Percentiles rank a stretch among this genome's conserved stretches.
Conservation (phyloP, 2,113 vertebrate genomes). For the Bagarius yarrelli region DNA sequence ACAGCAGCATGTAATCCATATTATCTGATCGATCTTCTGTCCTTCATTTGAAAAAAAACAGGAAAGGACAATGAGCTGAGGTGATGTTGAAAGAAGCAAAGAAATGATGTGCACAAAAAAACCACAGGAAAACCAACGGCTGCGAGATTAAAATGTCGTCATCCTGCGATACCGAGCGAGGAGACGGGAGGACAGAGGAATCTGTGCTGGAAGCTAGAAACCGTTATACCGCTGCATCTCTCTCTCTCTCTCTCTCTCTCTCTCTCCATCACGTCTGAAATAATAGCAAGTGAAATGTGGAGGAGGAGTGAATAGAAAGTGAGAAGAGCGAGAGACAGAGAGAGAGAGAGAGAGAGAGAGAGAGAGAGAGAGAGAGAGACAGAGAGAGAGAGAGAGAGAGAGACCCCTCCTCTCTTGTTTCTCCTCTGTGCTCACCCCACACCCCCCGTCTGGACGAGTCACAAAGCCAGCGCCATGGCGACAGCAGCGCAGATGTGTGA, state of each 20-base stretch:
- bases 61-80: conserved; percentile 30
- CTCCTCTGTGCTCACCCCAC: conserved; percentile 35
- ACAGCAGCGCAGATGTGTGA: conserved; percentile 14
- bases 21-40: conserved; percentile 14
- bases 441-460: conserved; percentile 23
- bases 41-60: not conserved
- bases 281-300: conserved; percentile 45
- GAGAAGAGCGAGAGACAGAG: not conserved
- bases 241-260: conserved; percentile 10
- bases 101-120: not conserved
- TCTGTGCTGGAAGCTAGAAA: conserved; percentile 18
- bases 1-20: conserved; percentile 17
- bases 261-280: conserved; percentile 28
- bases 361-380: conserved; percentile 10
- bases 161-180: not conserved
- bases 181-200: not conserved
- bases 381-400: conserved; percentile 40
- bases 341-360: conserved; percentile 41
- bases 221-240: conserved; percentile 28
- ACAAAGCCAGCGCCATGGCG: conserved; percentile 33
- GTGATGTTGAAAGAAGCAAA: not conserved
- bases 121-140: not conserved
- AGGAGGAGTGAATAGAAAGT: conserved; percentile 5
- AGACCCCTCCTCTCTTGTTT: conserved; percentile 44
- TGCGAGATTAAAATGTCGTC: not conserved